Base-by-base conservation (phyloP, 1,140 invertebrate genomes). In the Venturia canescens region DNA sequence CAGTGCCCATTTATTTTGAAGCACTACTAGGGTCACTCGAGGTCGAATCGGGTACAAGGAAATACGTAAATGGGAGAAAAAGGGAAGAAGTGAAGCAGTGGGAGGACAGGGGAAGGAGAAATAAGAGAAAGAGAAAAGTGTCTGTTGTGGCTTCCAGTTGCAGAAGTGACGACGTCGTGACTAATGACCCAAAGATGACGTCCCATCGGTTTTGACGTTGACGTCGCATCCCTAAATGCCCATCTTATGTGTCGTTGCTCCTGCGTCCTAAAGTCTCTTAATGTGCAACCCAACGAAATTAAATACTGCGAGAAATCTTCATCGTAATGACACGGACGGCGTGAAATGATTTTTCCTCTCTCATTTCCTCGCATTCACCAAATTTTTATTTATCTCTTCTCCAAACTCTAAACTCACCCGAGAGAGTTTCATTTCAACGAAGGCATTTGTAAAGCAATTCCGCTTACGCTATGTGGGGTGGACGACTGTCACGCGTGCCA, bases 121-220 rank as follows among this genome's bases (percentile, higher is more conserved):
- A 84, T 85, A 86, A 81, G 77, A 81, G 50, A 57, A 18, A 53
- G 67, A 66, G 29, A 48, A 31, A 81, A 74, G 79, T 38, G 18
- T n/a, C 4, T 72, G 38, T 86, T 86, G 86, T 86, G 82, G 85
- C 79, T 85, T 90, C 88, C 90, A 91, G 90, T 91, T 91, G 90
- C 89, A 89, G 87, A 90, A 89, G 89, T 87, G 90, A 90, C 87
- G 90, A 91, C 90, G 86, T 85, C 81, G 83, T 90, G 85, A 91
- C 89, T 91, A 91, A 91, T 91, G 90, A 89, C 87, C 82, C 79
- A 79, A 86, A 86, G 81, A 86, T 86, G 86, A 87, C 86, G 81
- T 87, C 84, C 81, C 88, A 88, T 89, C 89, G 87, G 38, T 44
- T 81, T 88, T 86, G 84, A 84, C 85, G 84, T 50, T 85, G 84